A percentile compares a stretch with the other conserved stretches of the same genome.
Conservation (phyloP, 1,140 invertebrate species). For the Drosophila jambulina region DNA sequence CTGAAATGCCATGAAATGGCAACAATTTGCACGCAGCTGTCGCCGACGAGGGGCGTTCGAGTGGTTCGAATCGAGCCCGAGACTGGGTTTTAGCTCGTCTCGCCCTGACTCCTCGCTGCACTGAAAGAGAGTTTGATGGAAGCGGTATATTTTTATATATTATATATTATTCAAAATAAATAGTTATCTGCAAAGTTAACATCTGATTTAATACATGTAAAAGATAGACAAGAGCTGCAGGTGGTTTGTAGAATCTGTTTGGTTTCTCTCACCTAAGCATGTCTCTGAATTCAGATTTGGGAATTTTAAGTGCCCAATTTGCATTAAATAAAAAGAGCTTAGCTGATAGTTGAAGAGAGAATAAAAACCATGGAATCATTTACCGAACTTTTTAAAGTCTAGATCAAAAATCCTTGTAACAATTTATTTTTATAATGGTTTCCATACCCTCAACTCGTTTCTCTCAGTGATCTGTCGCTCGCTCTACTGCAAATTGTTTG, state of each 20-base stretch:
- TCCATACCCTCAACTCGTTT: not conserved
- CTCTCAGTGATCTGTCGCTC: slow-evolving; percentile 26
- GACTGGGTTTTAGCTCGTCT: slow-evolving; percentile 15
- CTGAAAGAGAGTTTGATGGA: slow-evolving; percentile 2
- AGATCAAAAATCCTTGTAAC: too few relatives aligned
- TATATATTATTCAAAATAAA: too few relatives aligned
- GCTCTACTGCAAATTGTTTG: slow-evolving; percentile 48
- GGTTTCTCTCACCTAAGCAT: not conserved
- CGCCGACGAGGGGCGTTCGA: slow-evolving; percentile 34
- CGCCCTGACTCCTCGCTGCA: not conserved
- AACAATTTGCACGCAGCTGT: slow-evolving; percentile 66
- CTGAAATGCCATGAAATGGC: slow-evolving; percentile 55
- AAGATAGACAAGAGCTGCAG: not conserved
- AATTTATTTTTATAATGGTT: not conserved
- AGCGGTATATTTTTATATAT: not conserved
- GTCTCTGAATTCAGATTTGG: not conserved
- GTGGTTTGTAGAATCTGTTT: not conserved
- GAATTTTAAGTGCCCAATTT: not conserved
- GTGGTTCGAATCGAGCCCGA: slow-evolving; percentile 23
- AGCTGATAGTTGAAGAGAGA: too few relatives aligned
- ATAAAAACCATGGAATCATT: too few relatives aligned
- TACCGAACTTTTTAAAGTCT: too few relatives aligned
- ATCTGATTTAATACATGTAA: not conserved
- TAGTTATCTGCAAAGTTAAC: too few relatives aligned
- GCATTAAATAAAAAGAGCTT: too few relatives aligned